Evolutionary conservation across 1,140 invertebrate genomes (phyloP), one percentile per base, ranked within the genome.

Genomic region (Druon quercuslanigerum): DNA sequence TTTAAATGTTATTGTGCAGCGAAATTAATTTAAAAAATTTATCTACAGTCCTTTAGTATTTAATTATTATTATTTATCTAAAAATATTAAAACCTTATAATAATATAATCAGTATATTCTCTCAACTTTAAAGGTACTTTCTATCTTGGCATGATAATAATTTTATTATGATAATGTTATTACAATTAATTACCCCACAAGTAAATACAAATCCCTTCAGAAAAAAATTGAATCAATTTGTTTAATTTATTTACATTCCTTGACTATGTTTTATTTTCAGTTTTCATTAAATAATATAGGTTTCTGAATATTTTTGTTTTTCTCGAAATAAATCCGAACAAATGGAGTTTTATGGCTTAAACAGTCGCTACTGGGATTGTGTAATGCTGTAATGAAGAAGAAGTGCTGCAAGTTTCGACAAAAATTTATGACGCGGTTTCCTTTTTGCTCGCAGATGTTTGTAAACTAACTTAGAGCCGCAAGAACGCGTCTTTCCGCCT

Each of bases 381-480:
- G 9, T 66, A 46, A 66, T 66, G 60, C 25, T 40, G 9, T 66
- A 40, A 66, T 66, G 60, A 14, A 66, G 60, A 66, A 66, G 60
- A 66, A 66, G 60, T 46, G 60, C 60, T 33, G 60, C 33, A 66
- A 66, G 60, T 66, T 66, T 66, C 60, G 60, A 66, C 60, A 66
- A 66, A 66, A 66, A 40, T 66, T 66, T 66, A 40, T 66, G 60
- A 66, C 60, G 60, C 40, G 60, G 25, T 66, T 60, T 60, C 60
- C 33, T 33, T 16, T 66, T 66, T 40, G 25, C 14, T 66, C 60
- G 12, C 33, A 66, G 40, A 66, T 66, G 60, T 66, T 40, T 66
- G 60, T 40, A 66, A 66, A 66, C 33, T 14, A 56, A 17, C 40
- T 46, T 46, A 11, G 9, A 17, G 17, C 17, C 8, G 6, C 9